These are phyloP conservation scores for Garrulus glandarius DNA, from an alignment of 2,797 vertebrate species.

Conservation along the genomic window DNA sequence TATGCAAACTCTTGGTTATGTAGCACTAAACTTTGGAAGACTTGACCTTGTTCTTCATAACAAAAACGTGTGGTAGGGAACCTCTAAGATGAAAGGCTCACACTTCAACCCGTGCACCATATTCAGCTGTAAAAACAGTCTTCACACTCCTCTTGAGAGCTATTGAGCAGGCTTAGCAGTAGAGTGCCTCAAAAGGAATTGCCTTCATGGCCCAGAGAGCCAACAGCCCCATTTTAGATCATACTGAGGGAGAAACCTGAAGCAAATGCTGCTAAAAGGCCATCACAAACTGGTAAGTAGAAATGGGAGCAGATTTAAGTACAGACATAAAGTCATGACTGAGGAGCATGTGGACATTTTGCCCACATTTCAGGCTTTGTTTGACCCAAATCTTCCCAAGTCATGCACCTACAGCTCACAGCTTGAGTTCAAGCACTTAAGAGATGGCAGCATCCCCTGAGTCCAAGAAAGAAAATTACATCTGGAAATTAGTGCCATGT, in stretches of 20 bases:
- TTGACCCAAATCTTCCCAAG: background rate
- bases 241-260: background rate
- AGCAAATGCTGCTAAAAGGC: background rate
- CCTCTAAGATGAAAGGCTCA: background rate
- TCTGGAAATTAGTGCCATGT: background rate
- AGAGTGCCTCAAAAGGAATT: background rate
- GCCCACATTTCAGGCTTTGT: background rate
- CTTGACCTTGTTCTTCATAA: background rate
- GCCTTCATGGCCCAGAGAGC: background rate
- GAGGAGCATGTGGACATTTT: background rate
- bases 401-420: background rate
- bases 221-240: background rate
- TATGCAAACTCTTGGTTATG: background rate
- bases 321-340: background rate
- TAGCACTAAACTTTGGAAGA: background rate
- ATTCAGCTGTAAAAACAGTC: conserved; percentile 31
- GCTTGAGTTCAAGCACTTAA: background rate
- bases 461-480: background rate
- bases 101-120: background rate
- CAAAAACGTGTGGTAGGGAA: background rate
- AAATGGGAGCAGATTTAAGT: background rate
- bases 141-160: background rate
- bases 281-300: background rate
- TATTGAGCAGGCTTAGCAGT: background rate
- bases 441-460: background rate